phyloP scores from a whole-genome alignment of 1,140 invertebrate genomes.

The Rhyzopertha dominica region DNA sequence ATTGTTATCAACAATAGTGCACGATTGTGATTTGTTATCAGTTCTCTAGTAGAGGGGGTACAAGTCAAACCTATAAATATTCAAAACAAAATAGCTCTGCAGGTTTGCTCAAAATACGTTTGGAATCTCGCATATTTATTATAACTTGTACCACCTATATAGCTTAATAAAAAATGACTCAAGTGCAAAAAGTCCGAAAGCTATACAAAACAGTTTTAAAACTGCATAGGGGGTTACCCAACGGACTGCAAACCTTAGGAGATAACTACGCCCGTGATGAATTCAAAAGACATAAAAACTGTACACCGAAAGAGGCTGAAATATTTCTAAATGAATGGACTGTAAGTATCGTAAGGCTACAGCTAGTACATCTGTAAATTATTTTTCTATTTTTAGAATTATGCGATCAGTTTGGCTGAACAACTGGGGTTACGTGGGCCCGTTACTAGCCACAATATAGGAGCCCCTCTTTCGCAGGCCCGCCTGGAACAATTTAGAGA shows the following conservation, averaged over 20 bases:
- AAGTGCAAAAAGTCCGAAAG: slow-evolving; percentile 63
- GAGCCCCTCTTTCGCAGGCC: slow-evolving; percentile 54
- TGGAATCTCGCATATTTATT: no score
- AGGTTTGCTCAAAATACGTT: no score
- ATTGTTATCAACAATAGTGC: no score
- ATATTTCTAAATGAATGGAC: slow-evolving; percentile 87
- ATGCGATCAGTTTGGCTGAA: slow-evolving; percentile 65
- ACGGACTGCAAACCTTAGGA: slow-evolving; percentile 68
- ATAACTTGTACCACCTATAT: no score
- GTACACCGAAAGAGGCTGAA: slow-evolving; percentile 60
- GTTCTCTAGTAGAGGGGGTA: no score
- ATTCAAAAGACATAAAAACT: slow-evolving; percentile 81
- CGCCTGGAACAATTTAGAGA: slow-evolving; percentile 68
- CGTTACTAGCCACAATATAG: slow-evolving; percentile 54
- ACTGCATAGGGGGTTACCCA: slow-evolving; percentile 76
- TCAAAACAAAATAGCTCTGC: no score
- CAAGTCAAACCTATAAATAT: no score
- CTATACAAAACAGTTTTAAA: slow-evolving; percentile 87
- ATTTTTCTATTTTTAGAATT: slow-evolving; percentile 54
- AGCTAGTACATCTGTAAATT: slow-evolving; percentile 10
- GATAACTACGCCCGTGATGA: slow-evolving; percentile 84
- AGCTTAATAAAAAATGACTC: no score
- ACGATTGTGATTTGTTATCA: no score
- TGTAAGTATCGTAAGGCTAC: slow-evolving; percentile 52
- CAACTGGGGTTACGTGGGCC: slow-evolving; percentile 62